Evolutionary conservation across 2,797 vertebrate genomes (phyloP), one percentile per base, ranked within the genome.

Genomic region (Acanthopagrus latus): DNA sequence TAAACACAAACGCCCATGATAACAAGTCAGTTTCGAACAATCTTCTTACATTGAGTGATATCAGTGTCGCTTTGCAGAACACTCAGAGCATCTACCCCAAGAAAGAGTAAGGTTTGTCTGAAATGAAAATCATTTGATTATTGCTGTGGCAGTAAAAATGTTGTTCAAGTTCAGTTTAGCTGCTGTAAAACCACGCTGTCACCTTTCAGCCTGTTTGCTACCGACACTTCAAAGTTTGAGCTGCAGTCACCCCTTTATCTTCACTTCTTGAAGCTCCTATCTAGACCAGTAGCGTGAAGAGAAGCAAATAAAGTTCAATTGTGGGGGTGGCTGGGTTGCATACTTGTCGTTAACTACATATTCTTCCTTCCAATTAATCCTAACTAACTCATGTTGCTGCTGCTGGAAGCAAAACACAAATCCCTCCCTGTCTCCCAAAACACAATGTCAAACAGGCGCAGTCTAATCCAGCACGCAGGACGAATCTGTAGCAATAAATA

Each of bases 331-430:
- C 38, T 38, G 33, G 33, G 33, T 9, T 38, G 33, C 9, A 8
- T 38, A 38, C 33, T 38, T 38, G 33, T 38, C 7, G 33, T 2
- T 10, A 58, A 38, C 57, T 20, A 1, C 55, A 44, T 41, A 1
- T 12, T 20, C 3, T 48, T 48, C 0, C 16, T 33, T 56, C 7
- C 50, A 12, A 54, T 74, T 52, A 12, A 47, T 33, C 54, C 41
- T 50, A 66, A 65, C 21, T 64, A 67, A 58, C 47, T 18, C 18
- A 18, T 41, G 62, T 44, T 47, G 44, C 41, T 51, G 44, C 21
- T 27, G 23, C 51, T 52, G 21, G n/a, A 78, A 33, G 23, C 67
- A 56, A 55, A 12, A 44, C 50, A 44, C 38, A 13, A 44, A 52
- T 47, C n/a, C 12, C 25, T 56, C 3, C 57, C 4, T 9, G 55